Evolutionary conservation across 2,888 invertebrate genomes (phyloP).

Genomic region (Eutolmus rufibarbis): DNA sequence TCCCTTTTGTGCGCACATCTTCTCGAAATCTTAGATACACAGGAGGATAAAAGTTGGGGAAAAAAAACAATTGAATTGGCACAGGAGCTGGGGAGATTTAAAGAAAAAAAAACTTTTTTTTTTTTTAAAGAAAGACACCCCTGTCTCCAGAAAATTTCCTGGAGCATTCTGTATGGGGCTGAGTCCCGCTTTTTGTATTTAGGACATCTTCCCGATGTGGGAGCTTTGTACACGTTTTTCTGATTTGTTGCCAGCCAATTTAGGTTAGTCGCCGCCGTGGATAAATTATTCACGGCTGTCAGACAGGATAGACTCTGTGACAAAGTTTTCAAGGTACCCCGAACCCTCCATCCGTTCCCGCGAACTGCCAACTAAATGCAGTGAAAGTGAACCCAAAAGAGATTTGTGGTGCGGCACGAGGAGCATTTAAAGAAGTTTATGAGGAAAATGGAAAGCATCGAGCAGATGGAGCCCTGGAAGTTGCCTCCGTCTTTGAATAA

Average conservation of each 20-base stretch:
- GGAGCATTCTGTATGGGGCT: background rate
- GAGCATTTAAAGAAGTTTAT: background rate
- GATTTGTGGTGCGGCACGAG: background rate
- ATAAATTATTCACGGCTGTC: slow-evolving; percentile 16
- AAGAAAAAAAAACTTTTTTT: background rate
- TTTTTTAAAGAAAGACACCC: background rate
- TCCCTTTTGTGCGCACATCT: background rate
- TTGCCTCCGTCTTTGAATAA: background rate
- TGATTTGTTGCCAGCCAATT: slow-evolving; percentile 21
- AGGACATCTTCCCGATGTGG: background rate
- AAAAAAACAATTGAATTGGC: background rate
- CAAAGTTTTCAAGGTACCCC: background rate
- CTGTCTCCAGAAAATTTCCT: background rate
- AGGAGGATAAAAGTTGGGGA: background rate
- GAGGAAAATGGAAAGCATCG: background rate
- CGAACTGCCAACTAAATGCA: background rate
- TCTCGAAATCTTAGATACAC: background rate
- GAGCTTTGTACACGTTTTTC: slow-evolving; percentile 22
- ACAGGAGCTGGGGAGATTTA: background rate
- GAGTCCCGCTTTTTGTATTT: background rate
- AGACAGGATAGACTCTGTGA: background rate
- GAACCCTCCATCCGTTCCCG: background rate
- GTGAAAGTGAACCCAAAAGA: background rate
- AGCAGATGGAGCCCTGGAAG: background rate
- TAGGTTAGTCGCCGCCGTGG: slow-evolving; percentile 8